Conservation (phyloP, 2,113 vertebrate species). For the Oenanthe melanoleuca region DNA sequence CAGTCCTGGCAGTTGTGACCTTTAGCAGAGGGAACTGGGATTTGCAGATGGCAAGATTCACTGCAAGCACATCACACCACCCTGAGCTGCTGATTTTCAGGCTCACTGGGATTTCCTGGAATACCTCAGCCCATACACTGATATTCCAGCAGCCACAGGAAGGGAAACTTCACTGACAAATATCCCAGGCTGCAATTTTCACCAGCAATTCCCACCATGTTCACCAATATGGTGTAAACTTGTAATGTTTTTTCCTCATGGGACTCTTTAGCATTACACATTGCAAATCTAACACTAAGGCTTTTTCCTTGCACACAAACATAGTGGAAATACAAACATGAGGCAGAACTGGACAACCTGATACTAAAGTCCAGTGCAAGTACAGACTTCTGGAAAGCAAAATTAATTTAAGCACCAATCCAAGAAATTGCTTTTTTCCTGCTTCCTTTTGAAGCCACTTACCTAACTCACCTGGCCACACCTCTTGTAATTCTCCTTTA, state of each 20-base stretch:
- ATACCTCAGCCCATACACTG: not conserved
- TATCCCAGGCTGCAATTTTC: not conserved
- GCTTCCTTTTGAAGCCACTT: not conserved
- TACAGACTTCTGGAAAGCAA: not conserved
- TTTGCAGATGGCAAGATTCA: constrained; percentile 27
- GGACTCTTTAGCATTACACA: not conserved
- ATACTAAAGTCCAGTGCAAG: not conserved
- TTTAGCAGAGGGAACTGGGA: not conserved
- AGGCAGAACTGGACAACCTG: not conserved
- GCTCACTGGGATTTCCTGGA: not conserved
- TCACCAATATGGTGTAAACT: not conserved
- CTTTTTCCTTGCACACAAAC: not conserved
- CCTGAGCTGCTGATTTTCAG: not conserved
- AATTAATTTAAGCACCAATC: not conserved
- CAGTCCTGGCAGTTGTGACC: constrained; percentile 26
- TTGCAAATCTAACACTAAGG: not conserved
- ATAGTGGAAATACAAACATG: not conserved
- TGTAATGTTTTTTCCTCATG: not conserved
- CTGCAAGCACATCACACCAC: not conserved
- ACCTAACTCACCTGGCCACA: not conserved
- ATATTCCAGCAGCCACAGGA: not conserved
- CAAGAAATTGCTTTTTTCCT: not conserved
- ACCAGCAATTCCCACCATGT: not conserved
- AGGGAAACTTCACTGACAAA: not conserved
- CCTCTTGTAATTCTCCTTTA: not conserved